Percentiles rank a stretch among this genome's conserved stretches.
These are phyloP conservation scores for Equus przewalskii DNA, from an alignment of 2,113 vertebrate genomes.

Conservation along the genomic window DNA sequence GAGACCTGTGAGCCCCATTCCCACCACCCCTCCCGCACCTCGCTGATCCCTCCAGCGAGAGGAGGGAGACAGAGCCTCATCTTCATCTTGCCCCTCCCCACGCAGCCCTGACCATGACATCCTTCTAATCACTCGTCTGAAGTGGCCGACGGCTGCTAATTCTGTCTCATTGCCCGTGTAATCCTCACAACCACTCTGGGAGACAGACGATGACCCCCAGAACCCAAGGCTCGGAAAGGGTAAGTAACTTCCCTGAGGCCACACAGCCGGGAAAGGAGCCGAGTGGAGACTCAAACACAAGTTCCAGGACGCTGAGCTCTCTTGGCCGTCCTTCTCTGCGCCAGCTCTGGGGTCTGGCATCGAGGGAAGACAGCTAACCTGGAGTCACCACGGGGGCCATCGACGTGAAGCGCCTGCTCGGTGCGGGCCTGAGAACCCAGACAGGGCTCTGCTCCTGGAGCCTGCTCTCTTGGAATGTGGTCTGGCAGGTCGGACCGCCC, in stretches of 20 bases:
- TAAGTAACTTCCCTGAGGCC: conserved; percentile 25
- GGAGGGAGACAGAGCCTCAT: neutral
- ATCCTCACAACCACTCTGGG: neutral
- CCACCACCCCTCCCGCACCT: neutral
- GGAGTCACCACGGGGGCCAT: neutral
- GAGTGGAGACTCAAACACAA: neutral
- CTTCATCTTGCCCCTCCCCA: neutral
- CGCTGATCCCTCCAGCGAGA: neutral
- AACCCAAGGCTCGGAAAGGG: conserved; percentile 21
- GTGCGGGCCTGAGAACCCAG: neutral
- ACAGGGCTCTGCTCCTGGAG: neutral
- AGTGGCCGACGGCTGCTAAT: neutral
- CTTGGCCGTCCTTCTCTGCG: rapidly evolving
- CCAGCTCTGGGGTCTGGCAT: neutral
- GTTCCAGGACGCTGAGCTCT: neutral
- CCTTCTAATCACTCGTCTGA: neutral
- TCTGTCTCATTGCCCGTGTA: neutral
- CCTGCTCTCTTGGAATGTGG: conserved; percentile 64
- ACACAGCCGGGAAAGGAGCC: conserved; percentile 23
- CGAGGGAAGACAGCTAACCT: neutral
- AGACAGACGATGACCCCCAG: conserved; percentile 5
- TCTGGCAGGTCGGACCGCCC: conserved; percentile 30
- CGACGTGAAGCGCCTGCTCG: neutral
- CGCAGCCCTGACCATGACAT: neutral
- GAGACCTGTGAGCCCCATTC: neutral